Evolutionary conservation across 1,140 invertebrate genomes (phyloP), one percentile per base, ranked within the genome.

Genomic region (Pteromalus puparum): DNA sequence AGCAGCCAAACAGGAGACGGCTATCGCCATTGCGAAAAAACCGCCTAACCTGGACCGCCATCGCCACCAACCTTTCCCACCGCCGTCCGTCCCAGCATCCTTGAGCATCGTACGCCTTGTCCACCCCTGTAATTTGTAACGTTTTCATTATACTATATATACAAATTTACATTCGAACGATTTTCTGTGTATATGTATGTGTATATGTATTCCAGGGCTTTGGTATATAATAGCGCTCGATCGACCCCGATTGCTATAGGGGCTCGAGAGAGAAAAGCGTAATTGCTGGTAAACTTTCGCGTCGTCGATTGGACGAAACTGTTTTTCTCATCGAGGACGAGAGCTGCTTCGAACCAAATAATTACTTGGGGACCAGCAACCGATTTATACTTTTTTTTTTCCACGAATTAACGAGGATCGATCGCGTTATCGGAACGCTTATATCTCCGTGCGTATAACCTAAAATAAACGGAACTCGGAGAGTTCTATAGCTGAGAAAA

Each of bases 51-150:
- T 95, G 95, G 94, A 95, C 94, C 93, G 95, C 94, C 95, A 94
- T 94, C 94, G 95, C 94, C 94, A 95, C 95, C 93, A 95, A 93
- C 92, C 92, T 90, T 92, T 91, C 91, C 92, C 90, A 91, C 91
- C 91, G 89, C 91, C 90, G 88, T 91, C 91, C 91, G 92, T 91
- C 89, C 92, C 91, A 92, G 91, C 92, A 93, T 93, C 92, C 91
- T 91, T 93, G 89, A 92, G 95, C 95, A 96, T 96, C 95, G 96
- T 96, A 96, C 95, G 95, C 95, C 95, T 95, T 95, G 95, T 96
- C 95, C 95, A 95, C 95, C 95, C 95, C 95, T 96, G 93, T 26
- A 92, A 92, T 42, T 7, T 1, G 1, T 42, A 10, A 42, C n/a
- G n/a, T n/a, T n/a, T n/a, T 34, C 34, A 34, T 2, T 34, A 34